phyloP scores from a whole-genome alignment of 2,113 vertebrate genomes.

The Arvicanthis niloticus region DNA sequence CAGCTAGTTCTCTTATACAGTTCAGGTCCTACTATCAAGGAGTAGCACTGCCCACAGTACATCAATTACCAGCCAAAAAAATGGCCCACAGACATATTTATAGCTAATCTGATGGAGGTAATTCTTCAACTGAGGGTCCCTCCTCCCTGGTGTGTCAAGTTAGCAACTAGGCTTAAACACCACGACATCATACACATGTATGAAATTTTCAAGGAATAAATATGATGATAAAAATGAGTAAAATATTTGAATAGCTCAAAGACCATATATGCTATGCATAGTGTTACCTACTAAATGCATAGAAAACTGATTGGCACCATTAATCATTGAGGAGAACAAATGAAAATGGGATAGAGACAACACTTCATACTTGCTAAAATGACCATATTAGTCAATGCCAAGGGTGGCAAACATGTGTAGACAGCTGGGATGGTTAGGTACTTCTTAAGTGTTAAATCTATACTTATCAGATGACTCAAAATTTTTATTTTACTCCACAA shows the following conservation, averaged over 20 bases:
- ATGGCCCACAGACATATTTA: neutral
- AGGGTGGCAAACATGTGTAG: neutral
- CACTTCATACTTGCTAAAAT: neutral
- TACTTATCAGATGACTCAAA: neutral
- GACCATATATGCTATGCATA: neutral
- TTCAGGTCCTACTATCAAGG: neutral
- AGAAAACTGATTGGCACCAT: neutral
- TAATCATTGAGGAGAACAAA: neutral
- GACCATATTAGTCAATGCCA: neutral
- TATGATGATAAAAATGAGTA: neutral
- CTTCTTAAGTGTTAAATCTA: neutral
- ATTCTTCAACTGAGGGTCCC: neutral
- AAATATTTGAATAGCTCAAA: neutral
- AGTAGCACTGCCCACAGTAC: neutral
- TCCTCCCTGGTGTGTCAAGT: neutral
- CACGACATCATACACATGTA: neutral
- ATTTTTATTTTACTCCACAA: neutral
- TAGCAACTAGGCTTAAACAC: neutral
- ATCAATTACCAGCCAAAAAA: neutral
- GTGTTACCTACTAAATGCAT: neutral
- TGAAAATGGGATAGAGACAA: neutral
- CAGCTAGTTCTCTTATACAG: neutral
- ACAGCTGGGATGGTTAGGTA: neutral
- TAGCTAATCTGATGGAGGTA: no score
- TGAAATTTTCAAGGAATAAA: neutral